phyloP scores from a whole-genome alignment of 2,888 invertebrate genomes.

The Podotricha telesiphe region DNA sequence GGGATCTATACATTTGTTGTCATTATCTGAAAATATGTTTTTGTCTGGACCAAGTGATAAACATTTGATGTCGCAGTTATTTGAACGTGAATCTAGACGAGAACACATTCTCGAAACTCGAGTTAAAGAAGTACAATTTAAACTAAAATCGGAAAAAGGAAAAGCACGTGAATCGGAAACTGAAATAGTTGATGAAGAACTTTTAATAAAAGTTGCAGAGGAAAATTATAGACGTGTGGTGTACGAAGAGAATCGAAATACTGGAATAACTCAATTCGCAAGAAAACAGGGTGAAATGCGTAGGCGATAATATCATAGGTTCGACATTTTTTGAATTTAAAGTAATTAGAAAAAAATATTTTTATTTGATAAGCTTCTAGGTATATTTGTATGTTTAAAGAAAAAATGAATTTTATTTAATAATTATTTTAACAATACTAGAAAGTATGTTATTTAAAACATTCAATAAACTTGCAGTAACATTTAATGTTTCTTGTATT shows the following conservation, averaged over 20 bases:
- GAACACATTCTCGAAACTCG: constrained; percentile 94
- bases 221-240: constrained; percentile 73
- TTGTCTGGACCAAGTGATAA: constrained; percentile 87
- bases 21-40: constrained; percentile 86
- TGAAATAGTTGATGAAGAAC: constrained; percentile 51
- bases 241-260: constrained; percentile 50
- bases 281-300: constrained; percentile 36
- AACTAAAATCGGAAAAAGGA: constrained; percentile 71
- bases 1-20: constrained; percentile 86
- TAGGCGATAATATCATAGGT: constrained; percentile 36
- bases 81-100: constrained; percentile 91
- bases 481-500: background rate
- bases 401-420: background rate
- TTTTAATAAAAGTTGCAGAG: constrained; percentile 56
- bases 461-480: background rate
- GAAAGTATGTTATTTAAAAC: background rate
- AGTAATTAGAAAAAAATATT: background rate
- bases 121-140: constrained; percentile 89
- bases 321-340: background rate
- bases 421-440: background rate
- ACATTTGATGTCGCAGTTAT: constrained; percentile 86
- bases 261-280: constrained; percentile 37
- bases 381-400: background rate
- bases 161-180: constrained; percentile 47
- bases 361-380: background rate